Base-by-base conservation (phyloP, 2,113 vertebrate genomes). In the Monarcha castaneiventris region DNA sequence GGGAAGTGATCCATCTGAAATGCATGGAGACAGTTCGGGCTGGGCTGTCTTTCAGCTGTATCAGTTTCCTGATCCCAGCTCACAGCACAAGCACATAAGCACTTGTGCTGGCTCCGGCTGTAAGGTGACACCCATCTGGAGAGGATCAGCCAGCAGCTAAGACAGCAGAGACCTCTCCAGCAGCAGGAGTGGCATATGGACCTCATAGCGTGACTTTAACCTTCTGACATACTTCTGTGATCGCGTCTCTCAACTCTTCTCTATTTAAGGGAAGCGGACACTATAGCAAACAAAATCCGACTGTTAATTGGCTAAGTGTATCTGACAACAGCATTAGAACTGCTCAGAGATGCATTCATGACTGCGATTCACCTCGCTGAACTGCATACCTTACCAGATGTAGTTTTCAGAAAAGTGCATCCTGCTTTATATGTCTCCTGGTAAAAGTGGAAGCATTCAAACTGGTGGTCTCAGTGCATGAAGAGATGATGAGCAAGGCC, bases 1-100 rank as follows among this genome's bases (percentile, higher is more conserved):
- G 48, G 46, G 64, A 91, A 23, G 37, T 4, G 17, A 62, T 81
- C 54, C 68, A 56, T 73, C 67, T 4, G 4, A 69, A 76, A n/a
- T 0, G 0, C 51, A 26, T 1, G 18, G 59, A 66, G 46, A n/a
- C 16, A 11, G 46, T 55, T 59, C 1, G 0, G 55, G 17, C 59
- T 27, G 33, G 44, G 35, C 54, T 76, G 41, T 73, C 56, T 71
- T 84, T 79, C 83, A 72, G 44, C 35, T 13, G 27, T 69, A 76
- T 83, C 49, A 20, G 22, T 86, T 93, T 92, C 58, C 88, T 39
- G 58, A 68, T 86, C 49, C 69, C 3, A 2, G 33, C 54, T 94
- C 33, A 59, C 0, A 0, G 39, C 44, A 76, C n/a, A 48, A 64
- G 18, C 15, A 35, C 15, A 33, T 21, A n/a, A 67, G 18, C 32